Evolutionary conservation across 1,140 invertebrate genomes (phyloP).

Genomic region (Pseudobourletiella spinata): DNA sequence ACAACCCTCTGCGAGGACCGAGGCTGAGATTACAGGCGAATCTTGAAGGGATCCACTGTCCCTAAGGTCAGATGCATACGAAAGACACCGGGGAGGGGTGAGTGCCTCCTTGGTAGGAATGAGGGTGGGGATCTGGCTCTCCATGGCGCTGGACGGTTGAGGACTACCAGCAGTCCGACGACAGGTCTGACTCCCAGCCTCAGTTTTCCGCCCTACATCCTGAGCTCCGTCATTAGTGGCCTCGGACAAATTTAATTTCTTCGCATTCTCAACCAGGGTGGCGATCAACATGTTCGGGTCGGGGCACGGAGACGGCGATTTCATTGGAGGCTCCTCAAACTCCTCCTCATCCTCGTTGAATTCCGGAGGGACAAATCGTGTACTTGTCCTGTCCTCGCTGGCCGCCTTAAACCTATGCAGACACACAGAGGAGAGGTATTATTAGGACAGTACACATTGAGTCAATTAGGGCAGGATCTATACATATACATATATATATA

Average conservation of each 20-base stretch:
- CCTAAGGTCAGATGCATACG: not conserved
- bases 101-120: not conserved
- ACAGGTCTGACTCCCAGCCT: not conserved
- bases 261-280: constrained; percentile 17
- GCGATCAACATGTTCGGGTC: constrained; percentile 12
- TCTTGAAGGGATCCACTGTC: not conserved
- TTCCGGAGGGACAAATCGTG: not conserved
- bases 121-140: not conserved
- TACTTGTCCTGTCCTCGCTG: not conserved
- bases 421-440: not conserved
- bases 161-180: not conserved
- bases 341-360: constrained; percentile 2
- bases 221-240: not conserved
- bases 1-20: not conserved
- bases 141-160: not conserved
- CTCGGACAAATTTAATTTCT: constrained; percentile 18
- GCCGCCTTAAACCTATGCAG: not conserved
- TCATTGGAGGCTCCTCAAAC: not conserved
- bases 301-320: not conserved
- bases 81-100: not conserved
- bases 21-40: not conserved
- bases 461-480: no score
- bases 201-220: not conserved
- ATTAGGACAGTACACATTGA: no score
- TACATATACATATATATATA: no score